A percentile compares a stretch with the other conserved stretches of the same genome.
Conservation (phyloP, 2,113 vertebrate genomes). For the Bos javanicus region DNA sequence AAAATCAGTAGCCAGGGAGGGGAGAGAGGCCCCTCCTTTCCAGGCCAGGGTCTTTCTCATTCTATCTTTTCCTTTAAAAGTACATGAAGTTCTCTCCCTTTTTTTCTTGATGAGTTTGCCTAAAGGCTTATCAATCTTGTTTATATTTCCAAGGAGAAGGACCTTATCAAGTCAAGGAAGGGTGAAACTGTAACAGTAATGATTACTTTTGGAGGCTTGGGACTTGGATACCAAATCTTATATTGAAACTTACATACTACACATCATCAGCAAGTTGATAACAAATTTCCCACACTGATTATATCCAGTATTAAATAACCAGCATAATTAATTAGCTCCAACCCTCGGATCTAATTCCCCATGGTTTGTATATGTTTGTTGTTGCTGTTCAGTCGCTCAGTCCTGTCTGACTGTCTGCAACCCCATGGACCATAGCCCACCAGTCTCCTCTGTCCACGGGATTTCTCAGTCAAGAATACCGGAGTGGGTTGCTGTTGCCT, state of each 20-base stretch:
- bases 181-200: neutral
- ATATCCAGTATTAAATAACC: neutral
- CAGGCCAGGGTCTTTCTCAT: neutral
- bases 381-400: fast-evolving
- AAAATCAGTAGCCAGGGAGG: neutral
- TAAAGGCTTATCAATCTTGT: neutral
- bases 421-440: neutral
- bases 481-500: neutral
- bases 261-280: no score
- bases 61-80: neutral
- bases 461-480: neutral
- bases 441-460: neutral
- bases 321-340: neutral
- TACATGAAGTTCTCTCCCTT: neutral
- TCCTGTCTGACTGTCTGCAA: neutral
- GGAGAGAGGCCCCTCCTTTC: neutral
- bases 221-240: neutral
- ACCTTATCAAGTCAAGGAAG: neutral
- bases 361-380: neutral
- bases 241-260: neutral
- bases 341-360: neutral
- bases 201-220: neutral
- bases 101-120: neutral
- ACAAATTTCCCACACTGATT: neutral
- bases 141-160: neutral